These are phyloP conservation scores for Heliconius erato DNA, from an alignment of 2,888 invertebrate species.

Conservation along the genomic window DNA sequence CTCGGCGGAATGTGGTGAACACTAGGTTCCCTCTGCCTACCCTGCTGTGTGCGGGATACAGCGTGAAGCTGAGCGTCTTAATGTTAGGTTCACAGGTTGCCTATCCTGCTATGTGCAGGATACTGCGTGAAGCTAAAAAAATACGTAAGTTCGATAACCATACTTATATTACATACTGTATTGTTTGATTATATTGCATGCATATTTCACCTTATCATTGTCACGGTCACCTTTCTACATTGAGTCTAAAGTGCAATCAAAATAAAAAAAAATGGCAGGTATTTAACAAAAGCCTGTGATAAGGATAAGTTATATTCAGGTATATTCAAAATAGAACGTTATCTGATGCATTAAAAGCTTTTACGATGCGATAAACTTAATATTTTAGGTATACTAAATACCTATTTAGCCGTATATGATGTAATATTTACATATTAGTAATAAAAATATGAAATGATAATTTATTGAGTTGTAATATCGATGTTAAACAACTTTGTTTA, in stretches of 20 bases:
- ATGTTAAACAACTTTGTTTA: neutral
- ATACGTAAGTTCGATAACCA: too few species aligned
- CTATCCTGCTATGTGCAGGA: too few species aligned
- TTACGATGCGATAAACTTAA: neutral
- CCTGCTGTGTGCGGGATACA: too few species aligned
- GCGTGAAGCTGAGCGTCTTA: too few species aligned
- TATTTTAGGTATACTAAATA: conserved; percentile 4
- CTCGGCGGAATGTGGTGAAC: too few species aligned
- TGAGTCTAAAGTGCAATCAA: neutral
- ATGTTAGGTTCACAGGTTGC: too few species aligned
- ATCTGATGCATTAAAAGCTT: conserved; percentile 12
- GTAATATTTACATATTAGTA: neutral
- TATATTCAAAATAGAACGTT: neutral
- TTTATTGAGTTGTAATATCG: neutral
- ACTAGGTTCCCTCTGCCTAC: too few species aligned
- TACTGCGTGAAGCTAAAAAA: too few species aligned
- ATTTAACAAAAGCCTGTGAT: neutral
- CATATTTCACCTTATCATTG: conserved; percentile 9
- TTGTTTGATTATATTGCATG: neutral
- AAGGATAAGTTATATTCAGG: neutral
- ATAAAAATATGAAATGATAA: neutral
- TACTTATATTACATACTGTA: neutral
- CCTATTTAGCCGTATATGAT: neutral
- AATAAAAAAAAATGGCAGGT: neutral
- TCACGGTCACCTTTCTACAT: conserved; percentile 19